These are phyloP conservation scores for Eonycteris spelaea DNA, from an alignment of 2,113 vertebrate genomes.

Conservation along the genomic window DNA sequence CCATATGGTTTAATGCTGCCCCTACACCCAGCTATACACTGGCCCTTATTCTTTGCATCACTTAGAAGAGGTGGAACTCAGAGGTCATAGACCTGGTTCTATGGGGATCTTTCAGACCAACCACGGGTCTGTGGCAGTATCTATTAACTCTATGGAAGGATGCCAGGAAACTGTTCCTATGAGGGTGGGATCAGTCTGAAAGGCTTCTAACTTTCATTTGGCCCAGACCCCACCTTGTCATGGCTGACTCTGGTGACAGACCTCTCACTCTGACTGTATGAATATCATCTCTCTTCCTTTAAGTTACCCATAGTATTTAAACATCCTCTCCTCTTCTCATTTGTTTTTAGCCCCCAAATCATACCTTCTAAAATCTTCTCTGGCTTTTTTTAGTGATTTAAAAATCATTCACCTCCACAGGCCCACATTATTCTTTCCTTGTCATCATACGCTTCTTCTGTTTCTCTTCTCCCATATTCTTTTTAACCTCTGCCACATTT, in stretches of 20 bases:
- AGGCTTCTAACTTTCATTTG: neutral
- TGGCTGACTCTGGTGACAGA: neutral
- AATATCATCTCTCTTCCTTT: neutral
- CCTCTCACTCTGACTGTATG: neutral
- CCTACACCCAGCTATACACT: neutral
- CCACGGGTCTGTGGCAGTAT: neutral
- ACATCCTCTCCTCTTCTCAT: neutral
- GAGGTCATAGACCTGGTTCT: neutral
- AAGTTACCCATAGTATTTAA: neutral
- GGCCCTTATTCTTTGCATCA: neutral
- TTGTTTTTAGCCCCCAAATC: neutral
- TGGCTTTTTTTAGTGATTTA: slow-evolving; percentile 6
- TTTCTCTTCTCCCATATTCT: neutral
- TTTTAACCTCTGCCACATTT: neutral
- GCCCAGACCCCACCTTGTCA: neutral
- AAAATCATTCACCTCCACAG: neutral
- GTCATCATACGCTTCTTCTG: neutral
- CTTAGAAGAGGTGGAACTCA: neutral
- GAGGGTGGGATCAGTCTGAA: neutral
- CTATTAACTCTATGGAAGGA: neutral
- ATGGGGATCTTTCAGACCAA: neutral
- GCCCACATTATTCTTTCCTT: neutral
- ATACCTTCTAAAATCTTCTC: neutral
- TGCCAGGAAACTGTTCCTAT: neutral
- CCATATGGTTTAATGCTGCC: neutral